Conservation (phyloP, 2,113 vertebrate genomes). For the Nerophis lumbriciformis region DNA sequence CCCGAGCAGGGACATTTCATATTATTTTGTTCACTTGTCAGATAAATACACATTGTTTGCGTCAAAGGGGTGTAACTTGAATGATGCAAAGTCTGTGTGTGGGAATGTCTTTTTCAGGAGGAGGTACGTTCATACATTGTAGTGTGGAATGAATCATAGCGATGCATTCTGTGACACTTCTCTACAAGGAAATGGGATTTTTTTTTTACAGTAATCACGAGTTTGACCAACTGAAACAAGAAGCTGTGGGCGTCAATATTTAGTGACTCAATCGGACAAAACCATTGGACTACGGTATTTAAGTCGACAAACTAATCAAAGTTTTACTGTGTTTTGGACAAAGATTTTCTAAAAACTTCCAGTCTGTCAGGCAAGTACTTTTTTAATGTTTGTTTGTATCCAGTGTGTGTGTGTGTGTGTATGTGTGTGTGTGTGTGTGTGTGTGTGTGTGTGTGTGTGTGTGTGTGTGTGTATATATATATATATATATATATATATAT, state of each 20-base stretch:
- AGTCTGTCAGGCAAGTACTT: slow-evolving; percentile 24
- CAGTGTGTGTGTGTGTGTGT: no score
- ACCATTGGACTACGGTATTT: background rate
- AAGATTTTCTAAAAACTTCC: slow-evolving; percentile 6
- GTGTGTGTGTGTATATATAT: no score
- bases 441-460: no score
- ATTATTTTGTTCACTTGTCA: no score
- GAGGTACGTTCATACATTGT: background rate
- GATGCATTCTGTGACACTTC: background rate
- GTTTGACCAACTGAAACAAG: slow-evolving; percentile 1
- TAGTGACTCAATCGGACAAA: slow-evolving; percentile 10
- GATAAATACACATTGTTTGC: background rate
- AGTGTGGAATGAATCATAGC: background rate
- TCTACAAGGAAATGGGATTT: slow-evolving; percentile 10
- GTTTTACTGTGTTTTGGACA: background rate
- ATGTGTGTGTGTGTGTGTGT: no score
- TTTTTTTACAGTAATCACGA: slow-evolving; percentile 3
- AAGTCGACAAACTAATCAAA: background rate
- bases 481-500: no score
- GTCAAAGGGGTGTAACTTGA: background rate
- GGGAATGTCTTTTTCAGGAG: background rate
- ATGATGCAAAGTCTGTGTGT: background rate
- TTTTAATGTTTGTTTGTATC: background rate
- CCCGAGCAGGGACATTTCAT: no score
- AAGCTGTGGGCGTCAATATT: background rate